Evolutionary conservation across 2,113 vertebrate species (phyloP), one percentile per base, ranked within the genome.

Genomic region (Pterocles burchelli): DNA sequence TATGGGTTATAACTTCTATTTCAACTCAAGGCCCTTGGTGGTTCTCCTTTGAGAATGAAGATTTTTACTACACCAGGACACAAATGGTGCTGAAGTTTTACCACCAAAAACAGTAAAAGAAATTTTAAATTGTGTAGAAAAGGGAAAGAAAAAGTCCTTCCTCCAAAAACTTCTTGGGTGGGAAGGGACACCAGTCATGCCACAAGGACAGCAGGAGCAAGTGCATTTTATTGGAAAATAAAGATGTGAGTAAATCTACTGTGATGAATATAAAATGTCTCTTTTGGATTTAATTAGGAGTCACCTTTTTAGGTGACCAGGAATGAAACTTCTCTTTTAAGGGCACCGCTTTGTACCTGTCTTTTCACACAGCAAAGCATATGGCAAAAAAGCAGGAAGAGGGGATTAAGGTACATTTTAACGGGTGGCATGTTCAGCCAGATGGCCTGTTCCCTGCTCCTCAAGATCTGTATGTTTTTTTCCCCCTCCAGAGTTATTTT

Each of bases 351-450:
- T 92, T 95, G 89, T 93, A 97, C 78, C 85, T 95, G 89, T 88
- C 80, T 94, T 90, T 89, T 90, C 88, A 74, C 89, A 92, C 90
- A 89, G 85, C 68, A 89, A 94, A 96, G 85, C 95, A 94, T 93
- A 91, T 94, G 94, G 96, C 34, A 59, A 88, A 94, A 83, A 85
- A 91, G 79, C 95, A 97, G 95, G 93, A 95, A 96, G 90, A 43
- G 31, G 74, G 97, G 96, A 97, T 97, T 97, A 97, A 95, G 95
- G 90, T 92, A 65, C 89, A 88, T 91, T 97, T 96, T 97, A 97
- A 97, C 21, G 0, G 93, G 93, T 48, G 3, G 90, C 75, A 36
- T 89, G 93, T 92, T 95, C 89, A 83, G 78, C 95, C 96, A 97
- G 96, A 97, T 95, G 93, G 96, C 93, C 89, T 83, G 1, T 49